phyloP scores from a whole-genome alignment of 2,797 vertebrate genomes.

The Oreochromis grahami region DNA sequence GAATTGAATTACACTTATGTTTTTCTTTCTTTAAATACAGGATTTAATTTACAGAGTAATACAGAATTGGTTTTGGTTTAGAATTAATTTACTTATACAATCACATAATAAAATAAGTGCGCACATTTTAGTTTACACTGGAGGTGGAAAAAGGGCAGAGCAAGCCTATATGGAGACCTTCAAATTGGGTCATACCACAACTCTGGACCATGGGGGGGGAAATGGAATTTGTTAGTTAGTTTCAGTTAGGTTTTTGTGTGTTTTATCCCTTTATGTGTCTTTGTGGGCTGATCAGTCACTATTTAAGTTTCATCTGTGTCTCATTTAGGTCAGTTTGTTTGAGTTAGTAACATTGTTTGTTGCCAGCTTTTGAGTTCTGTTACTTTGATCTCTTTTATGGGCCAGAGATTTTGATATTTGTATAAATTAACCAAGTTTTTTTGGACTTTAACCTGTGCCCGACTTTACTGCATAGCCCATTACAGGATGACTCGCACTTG shows the following conservation, averaged over 20 bases:
- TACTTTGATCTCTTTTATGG: background rate
- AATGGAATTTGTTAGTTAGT: rapidly evolving
- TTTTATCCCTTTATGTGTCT: background rate
- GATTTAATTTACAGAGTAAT: background rate
- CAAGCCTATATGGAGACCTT: background rate
- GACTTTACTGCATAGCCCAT: rapidly evolving
- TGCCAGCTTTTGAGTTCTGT: too few relatives aligned
- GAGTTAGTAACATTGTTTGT: background rate
- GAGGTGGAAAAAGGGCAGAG: background rate
- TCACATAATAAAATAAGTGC: rapidly evolving
- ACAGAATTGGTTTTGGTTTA: rapidly evolving
- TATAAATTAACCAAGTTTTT: background rate
- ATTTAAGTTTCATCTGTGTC: background rate
- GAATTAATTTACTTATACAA: background rate
- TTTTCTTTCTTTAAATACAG: background rate
- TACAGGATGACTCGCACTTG: background rate
- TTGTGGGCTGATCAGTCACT: rapidly evolving
- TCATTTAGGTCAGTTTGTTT: background rate
- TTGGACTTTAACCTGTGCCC: background rate
- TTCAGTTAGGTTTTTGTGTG: background rate
- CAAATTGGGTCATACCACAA: background rate
- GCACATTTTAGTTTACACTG: background rate
- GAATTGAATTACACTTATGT: rapidly evolving
- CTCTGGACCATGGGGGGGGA: background rate
- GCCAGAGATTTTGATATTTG: rapidly evolving